Base-by-base conservation (phyloP, 2,888 invertebrate species). In the Diaprepes abbreviatus region DNA sequence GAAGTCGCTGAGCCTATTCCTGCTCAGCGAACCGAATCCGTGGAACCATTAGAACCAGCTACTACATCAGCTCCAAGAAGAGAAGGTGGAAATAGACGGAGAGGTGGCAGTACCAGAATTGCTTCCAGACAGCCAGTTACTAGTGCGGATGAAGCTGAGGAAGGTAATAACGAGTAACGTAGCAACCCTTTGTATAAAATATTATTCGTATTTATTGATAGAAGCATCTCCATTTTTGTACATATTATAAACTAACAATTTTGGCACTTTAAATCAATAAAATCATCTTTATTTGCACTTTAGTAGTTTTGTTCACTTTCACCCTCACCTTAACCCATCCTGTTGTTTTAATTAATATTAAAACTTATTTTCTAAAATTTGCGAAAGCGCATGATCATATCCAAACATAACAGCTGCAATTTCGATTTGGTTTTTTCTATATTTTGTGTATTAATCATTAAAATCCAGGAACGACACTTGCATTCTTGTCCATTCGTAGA, bases 71-170 rank as follows among this genome's bases (percentile, higher is more conserved):
- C 64, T 21, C 64, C 66, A 31, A 57, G 74, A 62, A 66, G 76
- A 55, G 72, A 74, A 50, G 74, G 74, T 40, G 73, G 72, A 19
- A 69, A 52, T 48, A 71, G 74, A 58, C n/a, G 74, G 73, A 14
- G 80, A 78, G 24, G 80, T 78, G 62, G 73, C 69, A 75, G 77
- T 14, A 66, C 43, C 54, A 35, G 72, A 57, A 60, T 63, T n/a
- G 35, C 52, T 17, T 38, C 55, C 9, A 52, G 63, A 50, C 55
- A 54, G 38, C 71, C 66, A 0, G 71, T 66, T 48, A 40, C 71
- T 24, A 62, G 59, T 24, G 66, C 66, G 10, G 72, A 68, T 38
- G 70, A 38, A 12, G 65, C 66, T 48, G 74, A 68, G 71, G 74
- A 70, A 66, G 70, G 48, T 50, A 50, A 50, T 28, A 28, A 50